These are phyloP conservation scores for Lerema accius DNA, from an alignment of 1,140 invertebrate species.

Conservation along the genomic window DNA sequence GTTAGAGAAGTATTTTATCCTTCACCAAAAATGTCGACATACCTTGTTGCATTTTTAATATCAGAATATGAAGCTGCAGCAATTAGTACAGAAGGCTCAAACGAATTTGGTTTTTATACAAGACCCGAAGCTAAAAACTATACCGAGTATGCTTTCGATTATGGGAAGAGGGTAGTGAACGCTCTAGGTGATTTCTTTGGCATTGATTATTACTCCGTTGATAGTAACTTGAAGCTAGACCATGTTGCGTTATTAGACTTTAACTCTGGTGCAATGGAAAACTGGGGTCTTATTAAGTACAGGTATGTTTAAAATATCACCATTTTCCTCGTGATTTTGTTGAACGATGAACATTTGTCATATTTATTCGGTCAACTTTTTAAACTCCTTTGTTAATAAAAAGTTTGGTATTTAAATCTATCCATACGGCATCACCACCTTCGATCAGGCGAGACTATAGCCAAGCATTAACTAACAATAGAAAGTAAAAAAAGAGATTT, in stretches of 20 bases:
- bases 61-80: conserved; percentile 66
- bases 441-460: too few species aligned
- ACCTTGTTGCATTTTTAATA: conserved; percentile 91
- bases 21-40: conserved; percentile 92
- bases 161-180: conserved; percentile 73
- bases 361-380: too few species aligned
- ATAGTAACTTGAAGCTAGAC: conserved; percentile 81
- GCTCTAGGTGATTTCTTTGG: conserved; percentile 67
- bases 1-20: conserved; percentile 83
- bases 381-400: too few species aligned
- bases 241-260: conserved; percentile 89
- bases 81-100: conserved; percentile 45
- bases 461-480: too few species aligned
- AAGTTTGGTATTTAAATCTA: too few species aligned
- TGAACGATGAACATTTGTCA: too few species aligned
- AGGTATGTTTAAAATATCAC: conserved; percentile 46
- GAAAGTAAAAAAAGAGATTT: too few species aligned
- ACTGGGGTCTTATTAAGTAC: conserved; percentile 88
- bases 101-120: conserved; percentile 87
- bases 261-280: conserved; percentile 87
- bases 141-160: conserved; percentile 73
- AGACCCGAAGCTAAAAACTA: conserved; percentile 87
- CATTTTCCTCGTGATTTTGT: too few species aligned
- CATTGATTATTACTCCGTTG: conserved; percentile 69
- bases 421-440: too few species aligned